phyloP scores from a whole-genome alignment of 2,888 invertebrate genomes.

The Sacculina carcini region DNA sequence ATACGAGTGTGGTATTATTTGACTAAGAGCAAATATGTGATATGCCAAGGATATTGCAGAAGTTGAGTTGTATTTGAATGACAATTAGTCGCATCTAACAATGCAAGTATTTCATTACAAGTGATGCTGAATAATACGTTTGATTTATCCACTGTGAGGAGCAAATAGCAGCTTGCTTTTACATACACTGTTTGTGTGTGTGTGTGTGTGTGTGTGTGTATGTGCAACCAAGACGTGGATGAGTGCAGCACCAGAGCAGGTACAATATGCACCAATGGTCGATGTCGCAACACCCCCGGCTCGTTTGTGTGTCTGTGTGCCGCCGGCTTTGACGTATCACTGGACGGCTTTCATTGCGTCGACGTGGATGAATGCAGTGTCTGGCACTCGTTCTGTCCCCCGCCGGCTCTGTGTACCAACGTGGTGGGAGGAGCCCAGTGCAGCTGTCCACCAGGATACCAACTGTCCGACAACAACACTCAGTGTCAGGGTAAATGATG shows the following conservation, averaged over 20 bases:
- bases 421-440: constrained; percentile 43
- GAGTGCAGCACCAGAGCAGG: constrained; percentile 59
- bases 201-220: constrained; percentile 3
- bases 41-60: background rate
- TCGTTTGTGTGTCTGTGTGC: constrained; percentile 58
- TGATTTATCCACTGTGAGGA: too few relatives aligned
- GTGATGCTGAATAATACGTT: too few relatives aligned
- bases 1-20: too few relatives aligned
- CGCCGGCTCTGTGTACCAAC: constrained; percentile 37
- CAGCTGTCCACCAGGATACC: constrained; percentile 50
- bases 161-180: background rate
- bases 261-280: constrained; percentile 58
- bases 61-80: too few relatives aligned
- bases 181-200: background rate
- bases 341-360: constrained; percentile 47
- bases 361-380: constrained; percentile 52
- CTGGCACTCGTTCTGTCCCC: constrained; percentile 30
- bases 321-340: constrained; percentile 42
- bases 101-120: too few relatives aligned
- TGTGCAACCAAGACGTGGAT: constrained; percentile 34
- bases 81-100: too few relatives aligned
- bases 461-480: constrained; percentile 33
- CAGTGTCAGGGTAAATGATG: constrained; percentile 24
- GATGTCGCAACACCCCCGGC: constrained; percentile 51
- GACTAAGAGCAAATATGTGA: too few relatives aligned